Percentiles rank a stretch among this genome's conserved stretches.
phyloP scores from a whole-genome alignment of 2,113 vertebrate genomes.

The Sapajus apella region DNA sequence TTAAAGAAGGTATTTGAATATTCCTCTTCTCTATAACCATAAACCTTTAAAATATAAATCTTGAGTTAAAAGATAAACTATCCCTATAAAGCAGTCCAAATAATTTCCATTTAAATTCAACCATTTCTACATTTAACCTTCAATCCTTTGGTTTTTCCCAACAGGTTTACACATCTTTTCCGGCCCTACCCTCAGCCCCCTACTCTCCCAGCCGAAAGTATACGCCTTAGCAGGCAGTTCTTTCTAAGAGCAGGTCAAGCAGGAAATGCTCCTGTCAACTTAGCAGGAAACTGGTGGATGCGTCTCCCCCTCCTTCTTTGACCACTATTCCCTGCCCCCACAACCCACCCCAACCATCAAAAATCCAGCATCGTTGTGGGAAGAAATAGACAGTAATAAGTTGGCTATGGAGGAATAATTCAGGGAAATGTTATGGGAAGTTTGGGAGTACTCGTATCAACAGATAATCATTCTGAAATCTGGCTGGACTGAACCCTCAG shows the following conservation, averaged over 20 bases:
- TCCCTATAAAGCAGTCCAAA: neutral
- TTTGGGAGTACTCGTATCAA: neutral
- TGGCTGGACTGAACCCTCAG: neutral
- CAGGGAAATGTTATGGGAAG: neutral
- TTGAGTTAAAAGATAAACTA: conserved; percentile 47
- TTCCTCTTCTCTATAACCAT: neutral
- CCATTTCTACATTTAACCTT: conserved; percentile 56
- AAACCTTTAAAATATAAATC: conserved; percentile 35
- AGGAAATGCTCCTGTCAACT: conserved; percentile 73
- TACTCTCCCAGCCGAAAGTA: conserved; percentile 54
- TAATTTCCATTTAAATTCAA: conserved; percentile 48
- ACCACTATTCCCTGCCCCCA: neutral
- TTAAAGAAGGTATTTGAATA: neutral
- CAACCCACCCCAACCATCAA: neutral
- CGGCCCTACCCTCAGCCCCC: conserved; percentile 29
- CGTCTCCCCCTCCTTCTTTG: conserved; percentile 61
- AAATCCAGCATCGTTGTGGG: conserved; percentile 43
- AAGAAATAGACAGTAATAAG: neutral
- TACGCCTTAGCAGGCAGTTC: conserved; percentile 56
- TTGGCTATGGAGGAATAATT: neutral
- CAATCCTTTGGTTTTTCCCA: conserved; percentile 63
- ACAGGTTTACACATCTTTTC: conserved; percentile 72
- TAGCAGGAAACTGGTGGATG: conserved; percentile 77
- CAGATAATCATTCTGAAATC: neutral
- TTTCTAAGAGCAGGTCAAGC: conserved; percentile 63